Conservation (phyloP, 2,797 vertebrate species). For the Centroberyx gerrardi region DNA sequence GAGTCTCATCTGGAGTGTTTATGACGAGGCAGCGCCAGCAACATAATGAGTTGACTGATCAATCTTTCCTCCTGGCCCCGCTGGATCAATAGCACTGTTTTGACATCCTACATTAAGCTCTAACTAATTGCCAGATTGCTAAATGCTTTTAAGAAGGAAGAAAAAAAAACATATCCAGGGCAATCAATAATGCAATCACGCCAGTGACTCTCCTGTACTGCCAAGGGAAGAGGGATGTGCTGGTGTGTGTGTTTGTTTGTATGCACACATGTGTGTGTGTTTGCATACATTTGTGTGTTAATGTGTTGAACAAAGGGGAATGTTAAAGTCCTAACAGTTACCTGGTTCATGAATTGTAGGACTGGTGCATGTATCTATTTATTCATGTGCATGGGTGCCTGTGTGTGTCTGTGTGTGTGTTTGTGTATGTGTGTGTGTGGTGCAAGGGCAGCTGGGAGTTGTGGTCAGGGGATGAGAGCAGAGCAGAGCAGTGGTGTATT, state of each 20-base stretch:
- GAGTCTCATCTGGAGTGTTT: slow-evolving; percentile 82
- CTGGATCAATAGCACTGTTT: slow-evolving; percentile 90
- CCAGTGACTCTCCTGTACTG: slow-evolving; percentile 78
- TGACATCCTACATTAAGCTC: slow-evolving; percentile 95
- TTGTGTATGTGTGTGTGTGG: slow-evolving; percentile 17
- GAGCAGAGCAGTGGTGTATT: slow-evolving; percentile 49
- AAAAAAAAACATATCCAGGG: slow-evolving; percentile 74
- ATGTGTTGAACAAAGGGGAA: slow-evolving; percentile 18
- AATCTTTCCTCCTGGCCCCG: slow-evolving; percentile 84
- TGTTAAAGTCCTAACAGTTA: slow-evolving; percentile 58
- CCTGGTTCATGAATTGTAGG: slow-evolving; percentile 45
- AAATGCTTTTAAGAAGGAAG: slow-evolving; percentile 93
- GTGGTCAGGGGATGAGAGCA: slow-evolving; percentile 60
- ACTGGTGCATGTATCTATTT: slow-evolving; percentile 35
- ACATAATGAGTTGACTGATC: slow-evolving; percentile 92
- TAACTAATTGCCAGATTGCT: slow-evolving; percentile 94
- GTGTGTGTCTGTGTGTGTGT: not conserved
- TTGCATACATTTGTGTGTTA: slow-evolving; percentile 22
- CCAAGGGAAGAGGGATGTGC: slow-evolving; percentile 53
- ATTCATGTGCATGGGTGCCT: slow-evolving; percentile 3
- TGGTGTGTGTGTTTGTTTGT: slow-evolving; percentile 26
- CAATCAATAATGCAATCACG: slow-evolving; percentile 90
- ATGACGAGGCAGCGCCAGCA: slow-evolving; percentile 83
- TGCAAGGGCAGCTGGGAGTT: slow-evolving; percentile 65
- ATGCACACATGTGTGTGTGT: slow-evolving; percentile 8